Evolutionary conservation across 2,888 invertebrate genomes (phyloP), one percentile per base, ranked within the genome.

Genomic region (Syrista parreyssii): DNA sequence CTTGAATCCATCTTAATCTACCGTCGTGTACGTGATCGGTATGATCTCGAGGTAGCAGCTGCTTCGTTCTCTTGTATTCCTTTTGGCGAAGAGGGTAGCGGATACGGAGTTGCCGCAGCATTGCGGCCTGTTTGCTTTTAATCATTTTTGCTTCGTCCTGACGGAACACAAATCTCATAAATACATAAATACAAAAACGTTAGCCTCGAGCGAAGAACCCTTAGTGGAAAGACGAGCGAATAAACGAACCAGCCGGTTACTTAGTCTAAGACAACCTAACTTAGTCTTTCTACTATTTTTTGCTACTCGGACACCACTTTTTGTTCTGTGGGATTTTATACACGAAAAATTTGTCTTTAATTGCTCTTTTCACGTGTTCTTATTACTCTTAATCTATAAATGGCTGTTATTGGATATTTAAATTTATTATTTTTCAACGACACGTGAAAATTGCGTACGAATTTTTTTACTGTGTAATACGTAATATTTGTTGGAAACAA

Each of bases 181-280:
- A 91, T 90, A 89, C 87, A 88, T 89, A 87, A 90, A 88, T 88
- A 87, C 79, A 86, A 87, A 89, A 88, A 86, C 82, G 84, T 81
- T 86, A 80, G 79, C 82, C 85, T 80, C 74, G 80, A 80, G 82
- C 79, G 76, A 74, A 23, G 12, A 31, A 12, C 32, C 12, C 31
- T 31, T 71, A 23, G 31, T 15, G 71, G 33, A 33, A 71, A 33
- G 77, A 74, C 73, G 75, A 80, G 75, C 74, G 30, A 74, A 74
- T 33, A 23, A 74, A 34, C 74, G 12, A 32, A 35, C 32, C 23
- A 34, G 3, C 11, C 34, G 36, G 23, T 33, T 34, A 34, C 33
- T 33, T 33, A 74, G 12, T 35, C 34, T 74, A 30, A 31, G 11
- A 11, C 11, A 4, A 32, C 32, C 4, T 30, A 30, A n/a, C 31